A percentile compares a stretch with the other conserved stretches of the same genome.
Conservation (phyloP, 2,888 invertebrate genomes). For the Gastracanthus pulcherrimus region DNA sequence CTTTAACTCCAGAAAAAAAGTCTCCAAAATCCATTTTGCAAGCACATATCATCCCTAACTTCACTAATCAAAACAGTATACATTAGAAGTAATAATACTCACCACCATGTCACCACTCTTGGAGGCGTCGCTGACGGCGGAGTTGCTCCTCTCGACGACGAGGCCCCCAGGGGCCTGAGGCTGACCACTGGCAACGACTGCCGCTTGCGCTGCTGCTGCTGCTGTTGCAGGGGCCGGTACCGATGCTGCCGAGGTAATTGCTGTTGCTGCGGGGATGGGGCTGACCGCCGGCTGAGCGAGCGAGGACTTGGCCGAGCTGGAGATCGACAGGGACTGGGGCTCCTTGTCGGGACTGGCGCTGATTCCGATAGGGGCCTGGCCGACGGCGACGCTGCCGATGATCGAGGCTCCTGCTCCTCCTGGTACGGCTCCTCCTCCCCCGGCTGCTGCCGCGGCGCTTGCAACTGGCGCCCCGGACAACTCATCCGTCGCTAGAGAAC, state of each 20-base stretch:
- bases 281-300: slow-evolving; percentile 16
- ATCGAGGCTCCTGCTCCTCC: slow-evolving; percentile 54
- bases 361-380: slow-evolving; percentile 62
- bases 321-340: slow-evolving; percentile 14
- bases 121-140: slow-evolving; percentile 84
- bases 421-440: slow-evolving; percentile 71
- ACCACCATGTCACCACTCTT: slow-evolving; percentile 86
- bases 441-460: slow-evolving; percentile 75
- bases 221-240: slow-evolving; percentile 66
- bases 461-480: slow-evolving; percentile 73
- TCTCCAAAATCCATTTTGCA: too few relatives aligned
- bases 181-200: slow-evolving; percentile 66
- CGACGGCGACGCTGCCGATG: slow-evolving; percentile 65
- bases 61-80: neutral
- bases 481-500: slow-evolving; percentile 74
- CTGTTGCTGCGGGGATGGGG: slow-evolving; percentile 69
- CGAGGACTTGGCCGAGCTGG: slow-evolving; percentile 36
- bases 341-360: slow-evolving; percentile 59
- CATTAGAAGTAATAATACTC: slow-evolving; percentile 64
- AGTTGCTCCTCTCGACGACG: slow-evolving; percentile 78
- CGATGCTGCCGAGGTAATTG: slow-evolving; percentile 68
- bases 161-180: slow-evolving; percentile 66
- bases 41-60: too few relatives aligned
- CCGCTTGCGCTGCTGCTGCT: slow-evolving; percentile 64
- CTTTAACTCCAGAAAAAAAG: too few relatives aligned